Percentiles rank a stretch among this genome's conserved stretches.
Conservation (phyloP, 2,113 vertebrate species). For the Heterochromis multidens region DNA sequence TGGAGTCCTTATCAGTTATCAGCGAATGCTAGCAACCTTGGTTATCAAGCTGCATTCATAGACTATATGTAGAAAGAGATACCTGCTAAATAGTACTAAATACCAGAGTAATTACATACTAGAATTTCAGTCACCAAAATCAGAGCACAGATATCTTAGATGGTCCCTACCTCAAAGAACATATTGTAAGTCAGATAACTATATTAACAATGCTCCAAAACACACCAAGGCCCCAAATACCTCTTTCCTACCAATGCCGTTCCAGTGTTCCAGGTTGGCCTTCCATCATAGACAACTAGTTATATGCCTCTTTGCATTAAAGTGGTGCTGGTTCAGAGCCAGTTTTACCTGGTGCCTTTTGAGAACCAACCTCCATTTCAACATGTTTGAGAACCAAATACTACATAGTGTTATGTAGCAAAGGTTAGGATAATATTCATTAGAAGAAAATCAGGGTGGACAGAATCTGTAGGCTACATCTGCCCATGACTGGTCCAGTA, state of each 20-base stretch:
- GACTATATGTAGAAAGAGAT: not conserved
- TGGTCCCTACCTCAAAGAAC: not conserved
- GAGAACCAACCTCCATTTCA: not conserved
- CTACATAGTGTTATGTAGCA: accelerated
- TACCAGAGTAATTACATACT: no score
- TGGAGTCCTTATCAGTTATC: no score
- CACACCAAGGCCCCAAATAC: not conserved
- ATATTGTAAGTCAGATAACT: not conserved
- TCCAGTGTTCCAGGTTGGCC: accelerated
- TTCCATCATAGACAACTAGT: not conserved
- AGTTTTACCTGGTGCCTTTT: not conserved
- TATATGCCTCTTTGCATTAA: accelerated
- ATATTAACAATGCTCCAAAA: not conserved
- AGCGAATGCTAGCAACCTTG: not conserved
- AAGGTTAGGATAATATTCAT: not conserved
- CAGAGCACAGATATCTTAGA: not conserved
- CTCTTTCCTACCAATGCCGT: not conserved
- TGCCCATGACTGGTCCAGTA: not conserved
- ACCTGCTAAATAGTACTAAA: not conserved
- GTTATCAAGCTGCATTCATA: not conserved
- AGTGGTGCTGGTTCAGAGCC: not conserved
- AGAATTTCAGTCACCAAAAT: not conserved
- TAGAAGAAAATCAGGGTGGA: not conserved
- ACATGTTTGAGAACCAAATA: not conserved
- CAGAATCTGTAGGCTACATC: not conserved